Percentiles rank a stretch among this genome's conserved stretches.
Conservation (phyloP, 2,888 invertebrate genomes). For the Orthosia gothica region DNA sequence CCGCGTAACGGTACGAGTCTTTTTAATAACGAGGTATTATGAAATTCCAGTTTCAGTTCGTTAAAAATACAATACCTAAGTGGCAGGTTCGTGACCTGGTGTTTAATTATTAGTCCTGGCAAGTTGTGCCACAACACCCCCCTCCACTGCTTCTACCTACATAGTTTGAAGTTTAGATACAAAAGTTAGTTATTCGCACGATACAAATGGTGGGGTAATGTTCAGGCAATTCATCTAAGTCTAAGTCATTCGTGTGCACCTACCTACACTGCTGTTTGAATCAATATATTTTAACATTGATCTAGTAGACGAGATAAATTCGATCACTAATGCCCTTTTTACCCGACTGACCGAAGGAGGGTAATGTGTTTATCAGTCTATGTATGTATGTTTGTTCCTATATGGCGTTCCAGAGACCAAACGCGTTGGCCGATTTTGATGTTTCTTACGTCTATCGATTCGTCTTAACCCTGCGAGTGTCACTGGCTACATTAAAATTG, state of each 20-base stretch:
- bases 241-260: background rate
- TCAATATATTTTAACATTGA: background rate
- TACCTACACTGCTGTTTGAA: background rate
- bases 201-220: conserved; percentile 4
- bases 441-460: too few species aligned
- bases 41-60: conserved; percentile 33
- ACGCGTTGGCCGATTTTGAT: too few species aligned
- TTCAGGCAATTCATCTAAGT: conserved; percentile 1
- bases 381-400: too few species aligned
- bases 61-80: conserved; percentile 47
- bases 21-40: conserved; percentile 30
- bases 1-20: conserved; percentile 17
- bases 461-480: too few species aligned
- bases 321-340: background rate
- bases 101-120: conserved; percentile 44
- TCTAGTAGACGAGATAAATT: background rate
- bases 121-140: conserved; percentile 24
- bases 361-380: too few species aligned
- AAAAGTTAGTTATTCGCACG: conserved; percentile 15
- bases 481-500: too few species aligned
- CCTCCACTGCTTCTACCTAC: conserved; percentile 1
- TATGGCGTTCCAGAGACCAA: too few species aligned
- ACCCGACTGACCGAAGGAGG: too few species aligned
- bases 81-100: conserved; percentile 47
- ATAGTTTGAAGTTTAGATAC: conserved; percentile 34